A percentile compares a stretch with the other conserved stretches of the same genome.
phyloP scores from a whole-genome alignment of 2,797 vertebrate genomes.

The Halcyon badia region DNA sequence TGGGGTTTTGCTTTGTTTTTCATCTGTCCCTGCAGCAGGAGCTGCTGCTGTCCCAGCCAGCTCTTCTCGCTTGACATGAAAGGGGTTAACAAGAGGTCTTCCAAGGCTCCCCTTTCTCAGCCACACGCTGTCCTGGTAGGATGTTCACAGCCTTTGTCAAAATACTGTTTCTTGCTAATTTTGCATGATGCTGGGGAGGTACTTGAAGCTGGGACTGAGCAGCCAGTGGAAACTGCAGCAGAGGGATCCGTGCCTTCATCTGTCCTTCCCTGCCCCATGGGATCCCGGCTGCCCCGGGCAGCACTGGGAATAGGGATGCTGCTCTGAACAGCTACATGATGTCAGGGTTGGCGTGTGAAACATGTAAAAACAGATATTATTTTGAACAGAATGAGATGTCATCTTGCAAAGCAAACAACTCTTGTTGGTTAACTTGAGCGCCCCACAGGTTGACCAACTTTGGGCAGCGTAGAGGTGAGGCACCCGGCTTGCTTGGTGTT shows the following conservation, averaged over 20 bases:
- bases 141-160: not conserved
- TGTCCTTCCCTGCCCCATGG: fast-evolving
- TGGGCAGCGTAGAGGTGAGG: not conserved
- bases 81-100: not conserved
- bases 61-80: not conserved
- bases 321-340: not conserved
- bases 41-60: not conserved
- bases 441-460: not conserved
- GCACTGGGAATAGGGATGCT: not conserved
- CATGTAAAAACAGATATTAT: not conserved
- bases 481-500: not conserved
- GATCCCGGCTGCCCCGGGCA: not conserved
- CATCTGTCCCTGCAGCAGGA: fast-evolving
- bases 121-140: not conserved
- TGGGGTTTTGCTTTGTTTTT: not conserved
- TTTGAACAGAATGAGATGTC: not conserved
- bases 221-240: not conserved
- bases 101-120: not conserved
- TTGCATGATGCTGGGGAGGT: not conserved
- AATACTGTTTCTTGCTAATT: not conserved
- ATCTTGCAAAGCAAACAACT: not conserved
- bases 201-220: not conserved
- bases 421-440: not conserved
- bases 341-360: not conserved
- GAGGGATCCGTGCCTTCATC: not conserved